phyloP scores from a whole-genome alignment of 2,113 vertebrate species.

The Archilochus colubris region DNA sequence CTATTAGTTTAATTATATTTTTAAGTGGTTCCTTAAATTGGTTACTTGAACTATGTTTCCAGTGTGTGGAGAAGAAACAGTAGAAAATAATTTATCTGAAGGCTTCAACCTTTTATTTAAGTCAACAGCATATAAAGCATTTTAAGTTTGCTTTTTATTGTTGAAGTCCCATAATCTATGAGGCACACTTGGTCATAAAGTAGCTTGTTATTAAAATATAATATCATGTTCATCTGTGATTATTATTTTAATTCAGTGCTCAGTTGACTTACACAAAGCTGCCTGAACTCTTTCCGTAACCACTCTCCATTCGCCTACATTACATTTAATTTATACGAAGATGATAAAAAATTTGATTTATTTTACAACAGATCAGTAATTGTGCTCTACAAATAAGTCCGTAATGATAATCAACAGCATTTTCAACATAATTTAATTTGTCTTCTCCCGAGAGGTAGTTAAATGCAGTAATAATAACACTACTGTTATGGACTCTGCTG shows the following conservation, averaged over 20 bases:
- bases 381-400: constrained; percentile 90
- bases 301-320: constrained; percentile 69
- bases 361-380: constrained; percentile 91
- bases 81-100: constrained; percentile 56
- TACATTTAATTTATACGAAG: constrained; percentile 85
- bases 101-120: constrained; percentile 47
- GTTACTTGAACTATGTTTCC: constrained; percentile 53
- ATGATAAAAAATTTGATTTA: constrained; percentile 92
- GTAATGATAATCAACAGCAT: constrained; percentile 91
- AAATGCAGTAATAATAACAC: constrained; percentile 88
- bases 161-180: constrained; percentile 62
- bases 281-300: constrained; percentile 71
- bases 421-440: constrained; percentile 93
- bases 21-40: constrained; percentile 54
- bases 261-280: constrained; percentile 68
- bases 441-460: constrained; percentile 89
- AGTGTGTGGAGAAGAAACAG: constrained; percentile 39
- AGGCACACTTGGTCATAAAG: constrained; percentile 65
- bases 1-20: constrained; percentile 65
- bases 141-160: constrained; percentile 47
- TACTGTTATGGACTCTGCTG: constrained; percentile 84
- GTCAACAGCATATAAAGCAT: constrained; percentile 29
- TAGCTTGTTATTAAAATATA: constrained; percentile 78
- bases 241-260: constrained; percentile 78
- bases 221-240: constrained; percentile 63